Evolutionary conservation across 1,140 invertebrate genomes (phyloP).

Genomic region (Drosophila paulistorum): DNA sequence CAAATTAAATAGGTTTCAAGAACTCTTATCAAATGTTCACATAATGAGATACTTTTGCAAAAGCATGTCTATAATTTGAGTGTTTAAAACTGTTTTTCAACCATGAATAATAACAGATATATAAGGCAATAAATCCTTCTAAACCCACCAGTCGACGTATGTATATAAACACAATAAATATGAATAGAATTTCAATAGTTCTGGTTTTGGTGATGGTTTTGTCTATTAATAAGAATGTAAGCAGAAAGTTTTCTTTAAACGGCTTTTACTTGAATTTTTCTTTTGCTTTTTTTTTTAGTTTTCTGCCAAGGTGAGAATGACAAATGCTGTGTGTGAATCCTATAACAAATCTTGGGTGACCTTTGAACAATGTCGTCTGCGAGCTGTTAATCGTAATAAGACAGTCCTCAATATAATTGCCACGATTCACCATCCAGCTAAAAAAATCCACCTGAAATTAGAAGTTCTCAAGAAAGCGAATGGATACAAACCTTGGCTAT

Average conservation of each 20-base stretch:
- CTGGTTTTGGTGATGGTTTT: neutral
- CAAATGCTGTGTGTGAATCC: neutral
- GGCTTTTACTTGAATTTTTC: no score
- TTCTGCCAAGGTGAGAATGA: neutral
- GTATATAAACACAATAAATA: no score
- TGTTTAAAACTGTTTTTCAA: no score
- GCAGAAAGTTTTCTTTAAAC: no score
- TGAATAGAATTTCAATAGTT: no score
- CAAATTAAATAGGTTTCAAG: no score
- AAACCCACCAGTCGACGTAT: no score
- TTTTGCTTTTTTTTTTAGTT: neutral
- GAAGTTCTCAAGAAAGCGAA: neutral
- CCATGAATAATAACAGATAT: no score
- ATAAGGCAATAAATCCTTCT: no score
- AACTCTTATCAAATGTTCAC: no score
- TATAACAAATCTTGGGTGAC: neutral
- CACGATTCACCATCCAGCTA: neutral
- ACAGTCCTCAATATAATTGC: neutral
- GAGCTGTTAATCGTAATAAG: neutral
- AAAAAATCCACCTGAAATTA: neutral
- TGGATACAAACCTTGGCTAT: neutral
- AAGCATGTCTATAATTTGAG: no score
- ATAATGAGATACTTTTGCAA: no score
- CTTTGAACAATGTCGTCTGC: neutral
- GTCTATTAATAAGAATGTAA: neutral